phyloP scores from a whole-genome alignment of 2,113 vertebrate genomes.

The Odocoileus virginianus region DNA sequence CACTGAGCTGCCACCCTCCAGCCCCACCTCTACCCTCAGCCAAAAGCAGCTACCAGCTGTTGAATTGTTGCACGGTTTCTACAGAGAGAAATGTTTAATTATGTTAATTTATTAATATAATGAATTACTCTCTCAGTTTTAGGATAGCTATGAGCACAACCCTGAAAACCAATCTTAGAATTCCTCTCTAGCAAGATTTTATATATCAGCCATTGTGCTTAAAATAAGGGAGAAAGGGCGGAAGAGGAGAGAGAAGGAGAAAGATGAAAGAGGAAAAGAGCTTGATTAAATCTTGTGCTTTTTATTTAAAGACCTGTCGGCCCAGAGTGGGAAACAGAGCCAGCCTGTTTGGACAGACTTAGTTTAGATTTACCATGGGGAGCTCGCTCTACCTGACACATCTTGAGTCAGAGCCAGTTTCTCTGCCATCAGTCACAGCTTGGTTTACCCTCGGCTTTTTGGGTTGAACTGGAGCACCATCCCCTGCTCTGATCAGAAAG shows the following conservation, averaged over 20 bases:
- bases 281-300: background rate
- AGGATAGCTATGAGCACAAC: background rate
- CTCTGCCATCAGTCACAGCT: background rate
- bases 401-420: background rate
- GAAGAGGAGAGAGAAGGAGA: background rate
- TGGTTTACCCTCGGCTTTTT: background rate
- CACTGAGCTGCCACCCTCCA: background rate
- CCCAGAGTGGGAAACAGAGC: background rate
- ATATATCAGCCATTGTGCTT: background rate
- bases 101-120: background rate
- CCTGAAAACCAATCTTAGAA: background rate
- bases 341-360: background rate
- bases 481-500: rapidly evolving
- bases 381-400: background rate
- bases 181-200: background rate
- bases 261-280: background rate
- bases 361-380: background rate
- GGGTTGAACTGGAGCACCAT: background rate
- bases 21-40: background rate
- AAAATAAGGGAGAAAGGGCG: background rate
- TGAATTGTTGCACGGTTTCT: background rate
- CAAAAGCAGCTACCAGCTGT: background rate
- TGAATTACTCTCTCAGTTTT: rapidly evolving
- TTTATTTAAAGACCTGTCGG: background rate
- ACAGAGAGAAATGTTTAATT: background rate